Base-by-base conservation (phyloP, 2,888 invertebrate species). In the Eucera pruinosa region DNA sequence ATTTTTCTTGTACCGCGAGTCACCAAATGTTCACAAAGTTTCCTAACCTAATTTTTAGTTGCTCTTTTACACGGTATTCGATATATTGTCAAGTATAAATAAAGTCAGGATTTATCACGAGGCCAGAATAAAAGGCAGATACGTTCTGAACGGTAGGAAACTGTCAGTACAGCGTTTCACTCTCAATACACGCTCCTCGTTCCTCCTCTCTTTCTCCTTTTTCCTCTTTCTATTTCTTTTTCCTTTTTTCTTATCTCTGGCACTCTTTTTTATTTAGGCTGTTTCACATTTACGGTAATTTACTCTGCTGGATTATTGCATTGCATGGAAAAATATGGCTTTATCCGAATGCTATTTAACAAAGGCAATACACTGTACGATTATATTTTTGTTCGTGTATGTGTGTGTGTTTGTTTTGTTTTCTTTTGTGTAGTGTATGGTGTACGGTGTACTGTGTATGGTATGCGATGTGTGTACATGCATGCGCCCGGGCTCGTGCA, bases 291-390 rank as follows among this genome's bases (percentile, higher is more conserved):
- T 86, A 78, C 72, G 85, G 84, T 84, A 78, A 81, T 84, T 85
- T 87, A 87, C 77, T 86, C 75, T 89, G 87, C 86, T 91, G 88
- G 87, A 89, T 91, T 91, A 91, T 91, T 91, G 91, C 90, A 84
- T 91, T 89, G 90, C 89, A 91, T 92, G 92, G 91, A 92, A 92
- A 92, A 92, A 92, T 92, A 92, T 91, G 92, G 90, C 91, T 92
- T 91, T 91, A 89, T 91, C 88, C 90, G 87, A 91, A 90, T 87
- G 89, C 89, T 91, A 90, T 89, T 89, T 90, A 91, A 92, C 91
- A 91, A 91, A 91, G 90, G 89, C 90, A 89, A 87, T 90, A 90
- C 89, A 89, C 83, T 88, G 88, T 89, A 88, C 84, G 84, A 85
- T 86, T 81, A 89, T 84, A 81, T n/a, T 7, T 25, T 33, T 69